Percentiles rank a stretch among this genome's conserved stretches.
Evolutionary conservation across 2,888 invertebrate species (phyloP).

Genomic region (Macrosiphum euphorbiae): DNA sequence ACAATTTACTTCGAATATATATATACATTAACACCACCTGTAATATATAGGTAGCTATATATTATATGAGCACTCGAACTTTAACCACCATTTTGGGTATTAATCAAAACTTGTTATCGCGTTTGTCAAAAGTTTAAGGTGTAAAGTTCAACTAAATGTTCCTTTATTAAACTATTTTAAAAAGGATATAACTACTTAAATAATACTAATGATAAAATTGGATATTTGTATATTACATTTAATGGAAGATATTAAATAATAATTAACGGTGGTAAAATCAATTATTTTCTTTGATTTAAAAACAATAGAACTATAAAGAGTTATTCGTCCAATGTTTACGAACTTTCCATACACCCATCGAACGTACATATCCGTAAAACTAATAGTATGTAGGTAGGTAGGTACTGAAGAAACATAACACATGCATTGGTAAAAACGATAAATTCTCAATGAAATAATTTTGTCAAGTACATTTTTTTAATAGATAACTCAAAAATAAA

Average conservation of each 20-base stretch:
- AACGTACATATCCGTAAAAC: background rate
- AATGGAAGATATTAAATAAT: background rate
- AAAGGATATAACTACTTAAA: background rate
- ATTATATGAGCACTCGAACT: background rate
- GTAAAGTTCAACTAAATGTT: constrained; percentile 12
- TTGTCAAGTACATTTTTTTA: background rate
- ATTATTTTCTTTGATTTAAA: background rate
- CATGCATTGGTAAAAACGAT: background rate
- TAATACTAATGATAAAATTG: background rate
- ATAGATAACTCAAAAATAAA: background rate
- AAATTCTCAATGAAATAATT: background rate
- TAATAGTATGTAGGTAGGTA: background rate
- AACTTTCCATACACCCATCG: background rate
- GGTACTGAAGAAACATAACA: background rate
- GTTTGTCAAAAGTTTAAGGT: constrained; percentile 23
- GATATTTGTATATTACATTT: background rate
- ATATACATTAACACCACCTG: background rate
- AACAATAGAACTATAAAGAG: background rate
- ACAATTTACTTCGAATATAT: constrained; percentile 20
- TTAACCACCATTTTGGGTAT: constrained; percentile 31
- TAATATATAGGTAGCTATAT: background rate
- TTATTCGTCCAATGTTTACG: background rate
- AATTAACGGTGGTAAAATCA: background rate
- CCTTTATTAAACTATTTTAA: background rate
- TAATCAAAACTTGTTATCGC: constrained; percentile 39